phyloP scores from a whole-genome alignment of 2,888 invertebrate genomes.

The Parnassius apollo region DNA sequence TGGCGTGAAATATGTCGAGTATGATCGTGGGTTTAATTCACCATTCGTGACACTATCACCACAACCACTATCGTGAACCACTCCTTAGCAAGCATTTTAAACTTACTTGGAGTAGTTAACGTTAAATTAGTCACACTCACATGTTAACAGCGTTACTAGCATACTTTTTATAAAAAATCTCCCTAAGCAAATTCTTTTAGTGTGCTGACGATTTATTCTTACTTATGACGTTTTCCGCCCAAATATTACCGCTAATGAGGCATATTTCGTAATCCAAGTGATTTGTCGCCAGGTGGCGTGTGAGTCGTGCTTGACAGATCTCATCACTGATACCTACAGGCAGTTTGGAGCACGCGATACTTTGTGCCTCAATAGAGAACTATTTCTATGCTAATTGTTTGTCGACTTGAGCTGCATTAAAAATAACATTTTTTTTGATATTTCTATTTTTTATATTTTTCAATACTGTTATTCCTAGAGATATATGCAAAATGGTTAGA shows the following conservation, averaged over 20 bases:
- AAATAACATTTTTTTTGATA: neutral
- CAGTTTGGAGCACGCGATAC: constrained; percentile 20
- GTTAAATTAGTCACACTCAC: too few species aligned
- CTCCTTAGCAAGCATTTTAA: too few species aligned
- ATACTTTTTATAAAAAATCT: too few species aligned
- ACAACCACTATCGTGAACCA: too few species aligned
- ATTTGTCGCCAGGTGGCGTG: constrained; percentile 63
- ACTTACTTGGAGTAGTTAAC: too few species aligned
- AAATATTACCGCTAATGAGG: constrained; percentile 65
- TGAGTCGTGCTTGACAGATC: constrained; percentile 29
- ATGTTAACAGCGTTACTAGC: too few species aligned
- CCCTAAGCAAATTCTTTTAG: neutral
- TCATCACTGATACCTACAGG: constrained; percentile 23
- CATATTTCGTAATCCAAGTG: constrained; percentile 58
- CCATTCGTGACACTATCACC: too few species aligned
- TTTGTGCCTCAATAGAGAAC: neutral
- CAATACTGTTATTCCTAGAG: too few species aligned
- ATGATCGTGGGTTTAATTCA: too few species aligned
- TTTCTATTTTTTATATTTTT: neutral
- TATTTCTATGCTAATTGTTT: constrained; percentile 28
- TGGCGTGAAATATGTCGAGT: too few species aligned
- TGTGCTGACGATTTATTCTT: neutral
- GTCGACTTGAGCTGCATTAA: neutral
- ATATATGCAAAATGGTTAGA: neutral
- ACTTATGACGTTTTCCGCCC: constrained; percentile 31